Percentiles rank a stretch among this genome's conserved stretches.
phyloP scores from a whole-genome alignment of 2,797 vertebrate species.

The Pempheris klunzingeri region DNA sequence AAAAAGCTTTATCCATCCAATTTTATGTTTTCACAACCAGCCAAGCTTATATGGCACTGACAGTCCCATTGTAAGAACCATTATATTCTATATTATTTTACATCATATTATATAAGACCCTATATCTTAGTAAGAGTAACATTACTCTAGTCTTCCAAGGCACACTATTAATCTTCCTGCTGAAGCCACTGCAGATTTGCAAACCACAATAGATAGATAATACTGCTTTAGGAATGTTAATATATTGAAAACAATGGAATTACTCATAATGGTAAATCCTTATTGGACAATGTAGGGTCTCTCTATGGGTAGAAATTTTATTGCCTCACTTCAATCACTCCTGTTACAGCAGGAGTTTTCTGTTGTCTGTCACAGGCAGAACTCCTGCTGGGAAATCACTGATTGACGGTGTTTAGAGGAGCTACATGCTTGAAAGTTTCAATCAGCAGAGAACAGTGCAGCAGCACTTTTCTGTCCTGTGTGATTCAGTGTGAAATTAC shows the following conservation, averaged over 20 bases:
- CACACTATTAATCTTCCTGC: slow-evolving; percentile 3
- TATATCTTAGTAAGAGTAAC: slow-evolving; percentile 9
- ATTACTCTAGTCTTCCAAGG: not conserved
- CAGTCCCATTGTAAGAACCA: not conserved
- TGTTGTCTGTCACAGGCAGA: slow-evolving; percentile 38
- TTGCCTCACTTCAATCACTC: slow-evolving; percentile 41
- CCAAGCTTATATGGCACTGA: not conserved
- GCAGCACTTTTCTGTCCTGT: slow-evolving; percentile 8
- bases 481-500: slow-evolving; percentile 14
- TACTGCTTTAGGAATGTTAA: not conserved
- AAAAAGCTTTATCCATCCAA: not conserved
- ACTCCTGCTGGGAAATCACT: slow-evolving; percentile 54
- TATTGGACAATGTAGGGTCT: slow-evolving; percentile 21
- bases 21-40: slow-evolving; percentile 9
- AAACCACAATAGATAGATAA: not conserved
- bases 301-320: slow-evolving; percentile 8
- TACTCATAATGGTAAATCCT: not conserved
- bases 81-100: not conserved
- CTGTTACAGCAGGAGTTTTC: slow-evolving; percentile 35
- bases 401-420: slow-evolving; percentile 43
- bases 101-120: too few relatives aligned
- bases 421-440: slow-evolving; percentile 28
- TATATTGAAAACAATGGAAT: not conserved
- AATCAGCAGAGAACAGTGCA: slow-evolving; percentile 5
- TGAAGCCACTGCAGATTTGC: slow-evolving; percentile 7